phyloP scores from a whole-genome alignment of 2,888 invertebrate genomes.

The Calephelis perditalis region DNA sequence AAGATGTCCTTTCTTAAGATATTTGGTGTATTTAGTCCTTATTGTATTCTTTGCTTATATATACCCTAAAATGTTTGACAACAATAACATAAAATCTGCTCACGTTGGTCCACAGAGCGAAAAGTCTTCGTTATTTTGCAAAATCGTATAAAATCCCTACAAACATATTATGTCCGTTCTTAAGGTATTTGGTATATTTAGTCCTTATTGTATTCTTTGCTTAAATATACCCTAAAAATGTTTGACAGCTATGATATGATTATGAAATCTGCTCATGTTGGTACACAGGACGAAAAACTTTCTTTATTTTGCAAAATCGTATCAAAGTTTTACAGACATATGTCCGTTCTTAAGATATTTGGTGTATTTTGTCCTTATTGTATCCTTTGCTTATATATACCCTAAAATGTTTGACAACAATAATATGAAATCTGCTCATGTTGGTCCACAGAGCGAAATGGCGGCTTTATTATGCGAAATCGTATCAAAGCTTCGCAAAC shows the following conservation, averaged over 20 bases:
- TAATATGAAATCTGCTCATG: too few relatives aligned
- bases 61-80: too few relatives aligned
- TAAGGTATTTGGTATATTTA: neutral
- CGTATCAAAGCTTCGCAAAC: slow-evolving; percentile 10
- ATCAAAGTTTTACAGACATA: slow-evolving; percentile 9
- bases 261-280: too few relatives aligned
- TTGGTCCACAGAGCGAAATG: neutral
- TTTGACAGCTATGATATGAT: too few relatives aligned
- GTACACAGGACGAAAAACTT: neutral
- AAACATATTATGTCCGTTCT: slow-evolving; percentile 13
- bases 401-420: too few relatives aligned
- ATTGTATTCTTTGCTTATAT: too few relatives aligned
- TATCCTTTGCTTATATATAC: too few relatives aligned
- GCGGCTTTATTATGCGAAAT: slow-evolving; percentile 2
- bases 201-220: too few relatives aligned
- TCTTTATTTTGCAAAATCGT: neutral
- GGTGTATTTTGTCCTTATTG: too few relatives aligned
- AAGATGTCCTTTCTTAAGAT: slow-evolving; percentile 15
- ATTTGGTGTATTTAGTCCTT: too few relatives aligned
- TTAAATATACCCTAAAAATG: too few relatives aligned
- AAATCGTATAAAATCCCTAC: slow-evolving; percentile 2
- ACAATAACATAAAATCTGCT: too few relatives aligned
- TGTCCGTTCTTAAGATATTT: slow-evolving; percentile 13
- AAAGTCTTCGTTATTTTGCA: neutral
- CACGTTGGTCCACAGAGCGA: neutral